Conservation (phyloP, 2,888 invertebrate species). For the Notocelia uddmanniana region DNA sequence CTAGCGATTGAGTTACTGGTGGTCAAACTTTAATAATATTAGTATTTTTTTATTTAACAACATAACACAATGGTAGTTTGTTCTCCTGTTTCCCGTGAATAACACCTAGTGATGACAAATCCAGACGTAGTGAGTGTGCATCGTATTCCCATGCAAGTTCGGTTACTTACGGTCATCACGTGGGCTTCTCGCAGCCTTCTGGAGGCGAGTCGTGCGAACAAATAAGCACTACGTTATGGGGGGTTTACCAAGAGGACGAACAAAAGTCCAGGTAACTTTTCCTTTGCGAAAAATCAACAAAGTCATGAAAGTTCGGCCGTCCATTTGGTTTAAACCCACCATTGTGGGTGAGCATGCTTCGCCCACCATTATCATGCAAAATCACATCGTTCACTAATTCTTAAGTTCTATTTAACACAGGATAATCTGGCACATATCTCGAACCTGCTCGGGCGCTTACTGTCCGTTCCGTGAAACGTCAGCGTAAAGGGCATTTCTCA, state of each 20-base stretch:
- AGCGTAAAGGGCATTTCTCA: no score
- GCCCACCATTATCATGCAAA: conserved; percentile 50
- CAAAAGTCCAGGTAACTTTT: neutral
- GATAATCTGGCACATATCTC: no score
- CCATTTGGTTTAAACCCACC: neutral
- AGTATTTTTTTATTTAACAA: neutral
- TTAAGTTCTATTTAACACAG: neutral
- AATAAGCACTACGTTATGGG: conserved; percentile 59
- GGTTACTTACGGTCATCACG: conserved; percentile 77
- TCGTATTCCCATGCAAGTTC: conserved; percentile 59
- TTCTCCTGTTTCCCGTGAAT: neutral
- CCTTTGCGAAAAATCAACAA: neutral
- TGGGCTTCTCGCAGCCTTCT: conserved; percentile 71
- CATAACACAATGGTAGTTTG: neutral
- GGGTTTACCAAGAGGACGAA: neutral
- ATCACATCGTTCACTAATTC: neutral
- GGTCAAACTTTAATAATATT: no score
- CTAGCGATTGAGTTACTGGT: no score
- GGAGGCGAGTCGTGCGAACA: conserved; percentile 68
- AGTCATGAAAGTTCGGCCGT: neutral
- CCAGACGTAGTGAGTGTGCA: conserved; percentile 71
- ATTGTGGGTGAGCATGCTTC: neutral
- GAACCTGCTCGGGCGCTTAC: no score
- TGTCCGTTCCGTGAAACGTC: no score
- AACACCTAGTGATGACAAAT: neutral